Evolutionary conservation across 2,888 invertebrate genomes (phyloP), one percentile per base, ranked within the genome.

Genomic region (Hemithea aestivaria): DNA sequence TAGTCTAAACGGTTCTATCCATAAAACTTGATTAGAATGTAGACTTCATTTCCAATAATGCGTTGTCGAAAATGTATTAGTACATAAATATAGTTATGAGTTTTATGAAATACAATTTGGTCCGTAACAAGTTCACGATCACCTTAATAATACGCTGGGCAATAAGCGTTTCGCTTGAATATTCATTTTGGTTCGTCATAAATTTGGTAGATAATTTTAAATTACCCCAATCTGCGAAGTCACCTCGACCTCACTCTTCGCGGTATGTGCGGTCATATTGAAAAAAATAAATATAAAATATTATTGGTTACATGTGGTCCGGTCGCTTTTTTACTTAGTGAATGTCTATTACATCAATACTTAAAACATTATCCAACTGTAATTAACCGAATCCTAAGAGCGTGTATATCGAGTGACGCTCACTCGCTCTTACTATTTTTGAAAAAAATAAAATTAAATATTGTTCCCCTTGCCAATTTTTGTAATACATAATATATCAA

Each of bases 101-200:
- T 77, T 79, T 83, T 82, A 84, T 84, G 72, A 84, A 87, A 87
- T 82, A 85, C 76, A 84, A 84, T 85, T 82, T 82, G 63, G 72
- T 67, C 56, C 52, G 73, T 84, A 85, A 87, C 85, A 78, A 82
- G 77, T 74, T 76, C 80, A 78, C 84, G 83, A 84, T 75, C 81
- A 66, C 73, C 76, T 81, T 85, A 85, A 85, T 85, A 84, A 80
- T 76, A 82, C 69, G 73, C 62, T 66, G 60, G 66, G 58, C 73
- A n/a, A 66, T 81, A 83, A 85, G 73, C 74, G 80, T 76, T 82
- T 83, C 76, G 70, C 72, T 75, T 85, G 83, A 84, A 84, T 85
- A 85, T 87, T 84, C 82, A 85, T 87, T 81, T 80, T 60, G 63
- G 73, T 68, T 80, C 75, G 78, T 81, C 76, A 82, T 82, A 73